A percentile compares a stretch with the other conserved stretches of the same genome.
Conservation (phyloP, 2,113 vertebrate genomes). For the Peromyscus leucopus region DNA sequence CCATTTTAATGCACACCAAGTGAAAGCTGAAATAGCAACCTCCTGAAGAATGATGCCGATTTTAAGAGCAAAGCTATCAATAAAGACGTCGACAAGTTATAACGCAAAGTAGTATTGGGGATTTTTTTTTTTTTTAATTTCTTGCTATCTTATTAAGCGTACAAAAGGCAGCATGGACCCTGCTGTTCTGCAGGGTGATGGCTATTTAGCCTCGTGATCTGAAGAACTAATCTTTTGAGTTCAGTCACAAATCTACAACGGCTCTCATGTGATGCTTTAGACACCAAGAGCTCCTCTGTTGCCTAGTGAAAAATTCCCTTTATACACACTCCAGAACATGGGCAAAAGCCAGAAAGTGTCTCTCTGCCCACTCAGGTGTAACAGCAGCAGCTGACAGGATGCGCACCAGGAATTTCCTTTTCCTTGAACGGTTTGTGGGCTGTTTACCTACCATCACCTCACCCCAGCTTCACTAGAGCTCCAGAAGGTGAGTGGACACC, state of each 20-base stretch:
- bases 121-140: background rate
- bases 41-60: background rate
- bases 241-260: constrained; percentile 17
- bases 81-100: background rate
- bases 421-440: constrained; percentile 59
- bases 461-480: constrained; percentile 21
- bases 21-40: background rate
- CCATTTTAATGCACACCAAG: background rate
- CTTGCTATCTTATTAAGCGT: background rate
- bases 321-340: background rate
- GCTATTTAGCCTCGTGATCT: background rate
- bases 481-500: constrained; percentile 70
- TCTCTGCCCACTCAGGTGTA: background rate
- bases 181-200: background rate
- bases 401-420: constrained; percentile 8
- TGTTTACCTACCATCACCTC: constrained; percentile 52
- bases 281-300: background rate
- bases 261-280: background rate
- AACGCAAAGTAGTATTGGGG: background rate
- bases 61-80: background rate
- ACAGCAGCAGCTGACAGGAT: background rate
- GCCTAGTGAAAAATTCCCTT: constrained; percentile 18
- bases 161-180: background rate
- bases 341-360: constrained; percentile 37
- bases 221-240: constrained; percentile 13